Base-by-base conservation (phyloP, 2,797 vertebrate species). In the Dromococcyx pavoninus region DNA sequence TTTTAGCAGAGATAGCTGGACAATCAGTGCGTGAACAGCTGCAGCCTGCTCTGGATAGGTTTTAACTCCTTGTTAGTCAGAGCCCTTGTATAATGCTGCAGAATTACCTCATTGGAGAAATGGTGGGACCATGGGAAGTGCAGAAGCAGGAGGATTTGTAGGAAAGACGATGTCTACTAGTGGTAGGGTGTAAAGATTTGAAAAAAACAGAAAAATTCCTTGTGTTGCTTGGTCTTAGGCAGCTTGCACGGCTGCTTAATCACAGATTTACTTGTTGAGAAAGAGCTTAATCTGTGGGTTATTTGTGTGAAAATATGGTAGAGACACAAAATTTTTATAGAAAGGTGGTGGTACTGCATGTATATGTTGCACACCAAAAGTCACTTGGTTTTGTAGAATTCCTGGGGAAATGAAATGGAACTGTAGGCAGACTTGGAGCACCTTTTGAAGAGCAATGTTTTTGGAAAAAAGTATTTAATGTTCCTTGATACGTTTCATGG, bases 41-140 rank as follows among this genome's bases (percentile, higher is more conserved):
- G 25, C 86, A 91, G 51, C 62, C 8, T 39, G 73, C 60, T 67
- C 25, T 0, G 7, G 50, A 11, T 66, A 44, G 70, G 7, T 37
- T 90, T 95, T 91, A 94, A 91, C 89, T 87, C 69, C 53, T 87
- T 71, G 50, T 56, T 84, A 53, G 17, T 57, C 58, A 50, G 32
- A 77, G 17, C 27, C 25, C 13, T 75, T 14, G 0, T 2, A 0
- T 8, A 24, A 71, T 0, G 2, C 18, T 1, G 1, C 37, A 78
- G 3, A 84, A 58, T 69, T 64, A 28, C 16, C 37, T 28, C 1
- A 1, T 19, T 50, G 17, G 62, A 79, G 43, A 56, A 25, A 10
- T 10, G 39, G 19, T 75, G 78, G 35, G 37, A 43, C 13, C 5
- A 3, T 14, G 65, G 17, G 23, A 87, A 62, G 17, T n/a, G 7